Evolutionary conservation across 2,888 invertebrate species (phyloP).

Genomic region (Fabriciana adippe): DNA sequence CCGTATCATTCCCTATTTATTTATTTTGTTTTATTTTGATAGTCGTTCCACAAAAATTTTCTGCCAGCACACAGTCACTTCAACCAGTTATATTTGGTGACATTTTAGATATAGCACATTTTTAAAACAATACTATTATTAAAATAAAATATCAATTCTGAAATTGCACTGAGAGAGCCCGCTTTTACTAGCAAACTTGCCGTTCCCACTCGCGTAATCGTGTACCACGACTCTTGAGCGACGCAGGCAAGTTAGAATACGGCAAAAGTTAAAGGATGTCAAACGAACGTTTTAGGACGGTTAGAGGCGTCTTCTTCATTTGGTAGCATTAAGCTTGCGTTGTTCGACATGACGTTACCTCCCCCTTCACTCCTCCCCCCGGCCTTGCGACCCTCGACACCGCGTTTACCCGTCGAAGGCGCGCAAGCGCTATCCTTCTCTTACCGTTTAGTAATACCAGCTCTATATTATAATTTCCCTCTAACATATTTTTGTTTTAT

Average conservation of each 20-base stretch:
- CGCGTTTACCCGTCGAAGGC: slow-evolving; percentile 61
- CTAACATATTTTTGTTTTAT: slow-evolving; percentile 17
- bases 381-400: slow-evolving; percentile 76
- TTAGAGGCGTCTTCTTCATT: slow-evolving; percentile 54
- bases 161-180: slow-evolving; percentile 52
- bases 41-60: slow-evolving; percentile 53
- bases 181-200: slow-evolving; percentile 67
- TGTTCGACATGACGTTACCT: slow-evolving; percentile 78
- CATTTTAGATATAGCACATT: slow-evolving; percentile 20
- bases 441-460: slow-evolving; percentile 66
- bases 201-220: slow-evolving; percentile 77
- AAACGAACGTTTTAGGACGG: slow-evolving; percentile 38
- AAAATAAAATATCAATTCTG: slow-evolving; percentile 35
- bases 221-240: slow-evolving; percentile 75
- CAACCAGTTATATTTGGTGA: slow-evolving; percentile 32
- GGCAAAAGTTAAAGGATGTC: slow-evolving; percentile 46
- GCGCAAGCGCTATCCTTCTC: slow-evolving; percentile 76
- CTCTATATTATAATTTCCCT: slow-evolving; percentile 35
- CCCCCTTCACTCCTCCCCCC: slow-evolving; percentile 66
- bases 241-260: slow-evolving; percentile 73
- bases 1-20: slow-evolving; percentile 74
- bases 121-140: slow-evolving; percentile 22
- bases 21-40: slow-evolving; percentile 78
- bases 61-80: slow-evolving; percentile 28
- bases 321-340: slow-evolving; percentile 67